Base-by-base conservation (phyloP, 2,888 invertebrate species). In the Danaus chrysippus region DNA sequence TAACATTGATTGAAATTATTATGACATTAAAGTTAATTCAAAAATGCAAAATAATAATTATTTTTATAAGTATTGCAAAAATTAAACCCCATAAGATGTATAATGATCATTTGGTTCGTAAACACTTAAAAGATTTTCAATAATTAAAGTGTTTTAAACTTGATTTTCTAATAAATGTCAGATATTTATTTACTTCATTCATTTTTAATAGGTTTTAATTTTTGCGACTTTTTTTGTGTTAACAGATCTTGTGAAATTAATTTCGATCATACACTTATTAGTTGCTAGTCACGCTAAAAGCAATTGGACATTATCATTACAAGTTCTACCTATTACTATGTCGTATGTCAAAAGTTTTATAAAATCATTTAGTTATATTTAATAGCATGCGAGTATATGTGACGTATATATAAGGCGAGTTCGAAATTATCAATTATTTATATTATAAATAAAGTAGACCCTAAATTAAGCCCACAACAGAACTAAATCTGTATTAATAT, bases 331-430 rank as follows among this genome's bases (percentile, higher is more conserved):
- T 49, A 46, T 15, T 13, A 46, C n/a, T n/a, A n/a, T 6, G 6
- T 13, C 15, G 13, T 46, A 46, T n/a, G 46, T 46, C 46, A n/a
- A 46, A 46, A 46, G 13, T 46, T 17, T 49, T 57, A 61, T 44
- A 41, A 61, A 55, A 59, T 42, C 46, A 56, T 77, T 74, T 73
- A 72, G 69, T 74, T 71, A 71, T 74, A 78, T 34, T 5, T 34
- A 34, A 34, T 34, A 79, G 76, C 79, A 82, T 80, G 82, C 81
- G 81, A 86, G 82, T 84, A 84, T 77, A 82, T 70, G 73, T 80
- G 76, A 82, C 72, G 73, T 75, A 54, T 65, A 73, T 74, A 79
- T 83, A 86, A 86, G 86, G 86, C 86, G 83, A 83, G 81, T 46
- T 46, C 13, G n/a, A 15, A 17, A 49, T 49, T 49, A 49, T 49